Conservation (phyloP, 2,888 invertebrate genomes). For the Drosophila vallismaia region DNA sequence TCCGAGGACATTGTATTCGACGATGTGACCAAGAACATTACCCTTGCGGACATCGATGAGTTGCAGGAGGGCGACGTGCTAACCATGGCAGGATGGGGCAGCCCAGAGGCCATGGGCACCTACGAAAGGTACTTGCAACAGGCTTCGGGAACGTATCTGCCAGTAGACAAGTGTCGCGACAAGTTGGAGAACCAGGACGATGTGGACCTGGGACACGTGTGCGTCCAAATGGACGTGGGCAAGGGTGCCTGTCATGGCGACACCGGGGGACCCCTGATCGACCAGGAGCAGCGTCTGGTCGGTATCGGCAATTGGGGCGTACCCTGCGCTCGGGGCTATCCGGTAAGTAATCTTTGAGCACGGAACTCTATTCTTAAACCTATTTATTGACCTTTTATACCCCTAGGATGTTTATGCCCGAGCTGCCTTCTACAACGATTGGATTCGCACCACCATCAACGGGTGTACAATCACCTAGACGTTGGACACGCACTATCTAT, state of each 20-base stretch:
- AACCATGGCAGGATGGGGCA: constrained; percentile 87
- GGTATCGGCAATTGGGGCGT: constrained; percentile 79
- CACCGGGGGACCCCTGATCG: constrained; percentile 74
- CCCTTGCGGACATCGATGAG: constrained; percentile 83
- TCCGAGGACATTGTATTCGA: constrained; percentile 84
- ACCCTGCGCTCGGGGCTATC: constrained; percentile 75
- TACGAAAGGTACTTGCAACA: constrained; percentile 85
- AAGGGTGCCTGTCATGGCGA: constrained; percentile 84
- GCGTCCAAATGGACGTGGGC: constrained; percentile 85
- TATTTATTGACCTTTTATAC: background rate
- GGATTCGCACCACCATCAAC: constrained; percentile 66
- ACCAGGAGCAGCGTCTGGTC: constrained; percentile 60
- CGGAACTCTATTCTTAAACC: background rate
- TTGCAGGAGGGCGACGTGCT: constrained; percentile 84
- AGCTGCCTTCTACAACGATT: constrained; percentile 74
- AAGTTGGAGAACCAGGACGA: constrained; percentile 83
- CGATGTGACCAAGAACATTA: constrained; percentile 85
- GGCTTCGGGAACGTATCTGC: constrained; percentile 85
- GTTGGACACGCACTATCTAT: constrained; percentile 5
- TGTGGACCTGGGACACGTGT: constrained; percentile 86
- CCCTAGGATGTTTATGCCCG: constrained; percentile 72
- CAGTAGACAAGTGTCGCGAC: constrained; percentile 84
- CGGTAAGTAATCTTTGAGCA: constrained; percentile 32
- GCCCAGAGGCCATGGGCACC: constrained; percentile 79
- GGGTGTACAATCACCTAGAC: constrained; percentile 53